Percentiles rank a stretch among this genome's conserved stretches.
phyloP scores from a whole-genome alignment of 2,797 vertebrate genomes.

The Ciconia nigra region DNA sequence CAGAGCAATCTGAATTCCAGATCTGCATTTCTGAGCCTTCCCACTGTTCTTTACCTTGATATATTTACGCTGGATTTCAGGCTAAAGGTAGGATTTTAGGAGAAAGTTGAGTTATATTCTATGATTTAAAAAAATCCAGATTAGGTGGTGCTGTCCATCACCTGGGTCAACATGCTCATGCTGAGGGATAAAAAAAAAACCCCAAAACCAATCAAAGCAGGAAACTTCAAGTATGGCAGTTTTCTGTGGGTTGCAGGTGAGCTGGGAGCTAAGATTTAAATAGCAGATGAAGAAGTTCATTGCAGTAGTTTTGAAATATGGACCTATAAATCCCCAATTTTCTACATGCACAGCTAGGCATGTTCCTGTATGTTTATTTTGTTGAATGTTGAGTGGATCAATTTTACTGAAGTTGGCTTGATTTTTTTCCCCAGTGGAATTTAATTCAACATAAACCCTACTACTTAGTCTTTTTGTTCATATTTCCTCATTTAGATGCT shows the following conservation, averaged over 20 bases:
- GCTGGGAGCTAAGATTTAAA: not conserved
- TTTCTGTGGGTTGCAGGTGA: not conserved
- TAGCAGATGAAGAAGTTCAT: not conserved
- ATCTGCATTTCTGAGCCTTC: not conserved
- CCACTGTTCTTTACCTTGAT: not conserved
- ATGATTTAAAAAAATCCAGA: not conserved
- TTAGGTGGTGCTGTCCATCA: not conserved
- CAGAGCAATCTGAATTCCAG: not conserved
- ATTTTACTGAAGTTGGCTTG: not conserved
- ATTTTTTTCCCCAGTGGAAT: not conserved
- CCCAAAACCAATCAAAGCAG: not conserved
- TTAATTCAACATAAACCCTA: not conserved
- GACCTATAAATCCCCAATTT: not conserved
- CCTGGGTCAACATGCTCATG: not conserved
- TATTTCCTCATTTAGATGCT: not conserved
- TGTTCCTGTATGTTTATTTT: not conserved
- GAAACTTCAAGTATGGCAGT: not conserved
- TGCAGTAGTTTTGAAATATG: slow-evolving; percentile 18
- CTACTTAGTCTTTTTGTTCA: not conserved
- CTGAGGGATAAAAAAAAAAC: not conserved
- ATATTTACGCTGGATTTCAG: not conserved
- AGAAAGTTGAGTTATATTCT: not conserved
- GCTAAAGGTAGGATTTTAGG: not conserved
- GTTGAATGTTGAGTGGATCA: slow-evolving; percentile 12
- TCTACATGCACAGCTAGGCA: not conserved